phyloP scores from a whole-genome alignment of 2,888 invertebrate genomes.

The Seira ritae region DNA sequence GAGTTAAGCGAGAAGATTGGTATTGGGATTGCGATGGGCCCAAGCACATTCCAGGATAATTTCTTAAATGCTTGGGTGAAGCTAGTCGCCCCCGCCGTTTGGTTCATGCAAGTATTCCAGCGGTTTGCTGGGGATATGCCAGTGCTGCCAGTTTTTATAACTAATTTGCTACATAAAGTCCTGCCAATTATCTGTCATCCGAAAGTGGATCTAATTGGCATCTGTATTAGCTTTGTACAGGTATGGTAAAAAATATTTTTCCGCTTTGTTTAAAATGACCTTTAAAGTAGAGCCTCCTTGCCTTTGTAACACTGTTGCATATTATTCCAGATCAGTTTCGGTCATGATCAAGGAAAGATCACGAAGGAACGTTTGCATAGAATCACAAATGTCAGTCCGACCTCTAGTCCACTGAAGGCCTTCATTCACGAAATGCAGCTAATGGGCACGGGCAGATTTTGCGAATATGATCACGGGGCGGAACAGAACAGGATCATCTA shows the following conservation, averaged over 20 bases:
- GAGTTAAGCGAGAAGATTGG: constrained; percentile 51
- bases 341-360: constrained; percentile 46
- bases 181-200: constrained; percentile 50
- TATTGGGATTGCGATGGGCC: constrained; percentile 53
- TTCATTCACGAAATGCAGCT: constrained; percentile 53
- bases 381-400: constrained; percentile 53
- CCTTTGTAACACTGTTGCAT: no score
- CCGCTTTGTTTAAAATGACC: no score
- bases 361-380: constrained; percentile 39
- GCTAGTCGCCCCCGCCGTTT: constrained; percentile 21
- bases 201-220: constrained; percentile 50
- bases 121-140: constrained; percentile 25
- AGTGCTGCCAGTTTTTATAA: constrained; percentile 25
- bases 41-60: constrained; percentile 37
- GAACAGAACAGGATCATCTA: constrained; percentile 31
- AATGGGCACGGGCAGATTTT: constrained; percentile 44
- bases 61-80: constrained; percentile 43
- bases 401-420: constrained; percentile 49
- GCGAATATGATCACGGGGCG: constrained; percentile 53
- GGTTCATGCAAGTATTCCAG: constrained; percentile 35
- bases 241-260: no score
- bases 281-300: no score
- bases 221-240: constrained; percentile 39
- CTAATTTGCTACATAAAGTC: constrained; percentile 28
- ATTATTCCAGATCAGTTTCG: constrained; percentile 33